Conservation (phyloP, 2,113 vertebrate species). For the Apeltes quadracus region DNA sequence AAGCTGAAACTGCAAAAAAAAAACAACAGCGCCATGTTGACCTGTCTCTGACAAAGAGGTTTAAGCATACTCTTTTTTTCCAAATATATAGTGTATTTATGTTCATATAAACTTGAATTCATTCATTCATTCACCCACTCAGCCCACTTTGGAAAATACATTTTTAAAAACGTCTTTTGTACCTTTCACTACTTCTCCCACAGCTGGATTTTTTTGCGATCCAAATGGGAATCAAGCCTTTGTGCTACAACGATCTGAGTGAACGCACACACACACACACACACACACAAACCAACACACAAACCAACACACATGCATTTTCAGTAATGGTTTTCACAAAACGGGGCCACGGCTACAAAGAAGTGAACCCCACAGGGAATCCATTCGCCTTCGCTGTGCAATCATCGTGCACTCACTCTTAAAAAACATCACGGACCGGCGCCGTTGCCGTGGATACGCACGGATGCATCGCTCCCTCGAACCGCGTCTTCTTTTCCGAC, state of each 20-base stretch:
- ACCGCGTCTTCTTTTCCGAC: slow-evolving; percentile 28
- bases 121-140: neutral
- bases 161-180: neutral
- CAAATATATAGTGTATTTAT: neutral
- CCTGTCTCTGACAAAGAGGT: too few relatives aligned
- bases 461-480: slow-evolving; percentile 14
- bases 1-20: neutral
- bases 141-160: neutral
- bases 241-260: neutral
- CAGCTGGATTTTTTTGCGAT: neutral
- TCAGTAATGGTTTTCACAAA: slow-evolving; percentile 50
- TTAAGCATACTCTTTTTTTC: too few relatives aligned
- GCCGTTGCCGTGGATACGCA: slow-evolving; percentile 63
- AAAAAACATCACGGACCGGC: slow-evolving; percentile 40
- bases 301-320: slow-evolving; percentile 19
- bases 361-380: slow-evolving; percentile 56
- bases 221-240: neutral
- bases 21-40: too few relatives aligned
- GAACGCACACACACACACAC: slow-evolving; percentile 6
- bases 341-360: slow-evolving; percentile 47
- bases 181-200: neutral
- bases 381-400: slow-evolving; percentile 53
- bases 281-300: neutral
- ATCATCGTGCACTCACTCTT: slow-evolving; percentile 58
- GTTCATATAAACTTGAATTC: neutral